phyloP scores from a whole-genome alignment of 2,113 vertebrate genomes.

The Leptodactylus fuscus region DNA sequence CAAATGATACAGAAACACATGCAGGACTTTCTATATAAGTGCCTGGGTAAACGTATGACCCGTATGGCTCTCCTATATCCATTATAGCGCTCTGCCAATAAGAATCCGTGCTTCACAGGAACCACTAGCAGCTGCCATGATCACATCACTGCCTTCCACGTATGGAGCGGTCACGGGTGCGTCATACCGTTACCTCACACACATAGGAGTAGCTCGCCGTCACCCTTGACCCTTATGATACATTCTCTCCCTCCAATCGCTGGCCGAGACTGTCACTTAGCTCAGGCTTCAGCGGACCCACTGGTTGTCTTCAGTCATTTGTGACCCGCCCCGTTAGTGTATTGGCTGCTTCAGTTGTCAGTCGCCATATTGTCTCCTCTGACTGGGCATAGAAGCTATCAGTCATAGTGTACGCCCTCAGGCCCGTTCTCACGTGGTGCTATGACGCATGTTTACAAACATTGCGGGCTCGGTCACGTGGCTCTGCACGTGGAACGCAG shows the following conservation, averaged over 20 bases:
- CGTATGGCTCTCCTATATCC: too few species aligned
- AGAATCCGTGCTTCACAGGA: too few species aligned
- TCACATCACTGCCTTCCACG: too few species aligned
- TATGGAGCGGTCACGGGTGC: not conserved
- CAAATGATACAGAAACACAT: too few species aligned
- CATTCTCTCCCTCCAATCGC: too few species aligned
- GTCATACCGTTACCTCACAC: not conserved
- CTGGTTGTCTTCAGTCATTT: not conserved
- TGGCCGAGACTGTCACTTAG: too few species aligned
- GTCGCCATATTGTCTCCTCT: not conserved
- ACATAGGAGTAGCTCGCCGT: not conserved
- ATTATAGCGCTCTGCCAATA: too few species aligned
- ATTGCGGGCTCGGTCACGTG: not conserved
- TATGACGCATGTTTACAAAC: conserved; percentile 44
- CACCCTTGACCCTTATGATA: too few species aligned
- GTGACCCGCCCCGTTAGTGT: fast-evolving
- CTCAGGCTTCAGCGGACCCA: too few species aligned
- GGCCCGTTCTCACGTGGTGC: not conserved
- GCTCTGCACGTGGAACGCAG: not conserved
- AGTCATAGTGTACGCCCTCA: not conserved
- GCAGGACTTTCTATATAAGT: too few species aligned
- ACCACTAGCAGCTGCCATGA: too few species aligned
- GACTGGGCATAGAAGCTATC: not conserved
- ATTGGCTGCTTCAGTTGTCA: conserved; percentile 51
- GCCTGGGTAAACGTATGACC: too few species aligned